Base-by-base conservation (phyloP, 2,113 vertebrate species). In the Neogobius melanostomus region DNA sequence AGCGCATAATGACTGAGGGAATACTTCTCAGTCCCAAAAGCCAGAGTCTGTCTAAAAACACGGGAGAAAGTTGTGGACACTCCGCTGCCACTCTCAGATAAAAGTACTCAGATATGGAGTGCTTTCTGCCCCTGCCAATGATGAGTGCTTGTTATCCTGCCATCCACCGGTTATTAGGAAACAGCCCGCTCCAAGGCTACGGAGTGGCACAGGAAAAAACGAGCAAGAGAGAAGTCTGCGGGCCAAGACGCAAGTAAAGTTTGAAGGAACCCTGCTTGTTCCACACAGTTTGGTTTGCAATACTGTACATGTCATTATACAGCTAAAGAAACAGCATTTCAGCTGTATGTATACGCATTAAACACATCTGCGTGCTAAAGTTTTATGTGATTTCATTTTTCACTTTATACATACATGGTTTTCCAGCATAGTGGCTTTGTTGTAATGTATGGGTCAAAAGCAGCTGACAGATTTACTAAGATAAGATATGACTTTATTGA, bases 1-100 rank as follows among this genome's bases (percentile, higher is more conserved):
- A 45, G 10, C 21, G 62, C 4, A n/a, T 64, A 64, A 64, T 64
- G 11, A 48, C 62, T 64, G n/a, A 47, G 62, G 62, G 62, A 64
- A 48, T 64, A 17, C n/a, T 21, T 48, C 45, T 11, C 6, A 47
- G 46, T 64, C 62, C 62, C 62, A 61, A 17, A 36, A 57, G 54
- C 54, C 21, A 11, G 3, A 11, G 21, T 36, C 11, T 7, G 14
- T 12, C 59, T 42, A 61, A 5, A 51, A 61, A 61, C 59, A 45
- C 42, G 3, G 59, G 7, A n/a, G 15, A 61, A 56, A 61, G 59
- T 61, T 45, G 42, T 16, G 59, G 14, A 45, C 49, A 14, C 59
- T n/a, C 15, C n/a, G 3, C 12, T 16, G 59, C 44, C 59, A 61
- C 14, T 61, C 59, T 9, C 36, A n/a, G 59, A 61, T 61, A n/a